These are phyloP conservation scores for Zaprionus obscuricornis DNA, from an alignment of 2,888 invertebrate genomes.

Conservation along the genomic window DNA sequence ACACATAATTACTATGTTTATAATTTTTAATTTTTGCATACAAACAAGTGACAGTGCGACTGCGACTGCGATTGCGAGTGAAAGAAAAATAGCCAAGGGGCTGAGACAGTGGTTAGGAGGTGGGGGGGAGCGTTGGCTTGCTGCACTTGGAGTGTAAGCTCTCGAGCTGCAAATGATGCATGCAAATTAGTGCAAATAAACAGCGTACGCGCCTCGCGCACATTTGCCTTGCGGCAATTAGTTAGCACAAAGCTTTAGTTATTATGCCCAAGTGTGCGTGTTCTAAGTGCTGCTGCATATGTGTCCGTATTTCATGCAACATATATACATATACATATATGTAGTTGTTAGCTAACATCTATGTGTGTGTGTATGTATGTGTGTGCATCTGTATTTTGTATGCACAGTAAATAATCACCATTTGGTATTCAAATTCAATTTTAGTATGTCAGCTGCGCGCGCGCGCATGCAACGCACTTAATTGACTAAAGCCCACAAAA, in stretches of 20 bases:
- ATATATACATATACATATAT: not conserved
- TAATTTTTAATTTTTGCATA: no score
- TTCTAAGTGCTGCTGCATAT: conserved; percentile 32
- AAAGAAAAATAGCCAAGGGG: not conserved
- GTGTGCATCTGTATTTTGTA: conserved; percentile 16
- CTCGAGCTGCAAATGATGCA: conserved; percentile 61
- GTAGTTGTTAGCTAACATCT: no score
- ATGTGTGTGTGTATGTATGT: conserved; percentile 6
- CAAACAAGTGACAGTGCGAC: no score
- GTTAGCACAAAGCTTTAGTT: conserved; percentile 70
- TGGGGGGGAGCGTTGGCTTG: conserved; percentile 8
- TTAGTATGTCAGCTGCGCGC: conserved; percentile 35
- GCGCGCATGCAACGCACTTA: conserved; percentile 42
- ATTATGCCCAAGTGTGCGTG: conserved; percentile 62
- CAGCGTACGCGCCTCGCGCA: conserved; percentile 29
- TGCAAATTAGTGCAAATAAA: conserved; percentile 72
- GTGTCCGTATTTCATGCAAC: not conserved
- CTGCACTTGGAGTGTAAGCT: conserved; percentile 19
- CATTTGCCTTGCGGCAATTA: conserved; percentile 66
- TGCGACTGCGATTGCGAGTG: no score
- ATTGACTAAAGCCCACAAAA: conserved; percentile 49
- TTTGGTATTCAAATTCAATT: conserved; percentile 70
- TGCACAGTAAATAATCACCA: conserved; percentile 61
- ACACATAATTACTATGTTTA: no score
- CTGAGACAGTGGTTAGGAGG: not conserved